Conservation (phyloP, 1,140 invertebrate genomes). For the Brachionus manjavacas region DNA sequence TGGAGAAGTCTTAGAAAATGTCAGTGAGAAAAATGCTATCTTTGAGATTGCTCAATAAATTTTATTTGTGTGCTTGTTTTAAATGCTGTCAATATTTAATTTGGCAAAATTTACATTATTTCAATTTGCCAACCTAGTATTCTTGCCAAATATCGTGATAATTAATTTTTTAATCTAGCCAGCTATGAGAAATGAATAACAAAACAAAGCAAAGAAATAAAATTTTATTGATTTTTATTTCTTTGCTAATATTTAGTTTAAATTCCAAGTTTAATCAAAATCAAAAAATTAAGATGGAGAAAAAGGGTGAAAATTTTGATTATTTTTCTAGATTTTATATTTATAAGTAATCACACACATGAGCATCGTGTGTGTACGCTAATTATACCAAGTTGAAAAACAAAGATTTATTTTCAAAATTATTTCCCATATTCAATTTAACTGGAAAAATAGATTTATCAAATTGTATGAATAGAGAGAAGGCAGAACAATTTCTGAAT, state of each 20-base stretch:
- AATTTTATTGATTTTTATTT: constrained; percentile 24
- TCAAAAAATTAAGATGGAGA: background rate
- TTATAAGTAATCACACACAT: background rate
- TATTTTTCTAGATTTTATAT: background rate
- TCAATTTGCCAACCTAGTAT: background rate
- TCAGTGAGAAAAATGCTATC: background rate
- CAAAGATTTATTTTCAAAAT: background rate
- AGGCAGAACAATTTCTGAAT: background rate
- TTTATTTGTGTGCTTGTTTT: background rate
- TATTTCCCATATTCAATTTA: background rate
- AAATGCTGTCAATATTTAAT: background rate
- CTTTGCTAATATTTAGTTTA: constrained; percentile 1
- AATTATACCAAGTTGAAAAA: constrained; percentile 9
- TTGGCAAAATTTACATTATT: background rate
- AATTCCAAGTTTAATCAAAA: background rate
- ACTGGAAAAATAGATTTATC: background rate
- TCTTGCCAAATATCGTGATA: constrained; percentile 22
- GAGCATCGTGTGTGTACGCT: background rate
- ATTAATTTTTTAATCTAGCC: constrained; percentile 19
- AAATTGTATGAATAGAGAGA: background rate
- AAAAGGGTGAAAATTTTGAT: background rate
- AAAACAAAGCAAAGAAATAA: constrained; percentile 29
- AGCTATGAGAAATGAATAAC: background rate
- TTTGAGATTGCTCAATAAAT: background rate
- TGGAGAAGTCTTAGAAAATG: background rate